Conservation (phyloP, 2,113 vertebrate genomes). For the Siniperca chuatsi region DNA sequence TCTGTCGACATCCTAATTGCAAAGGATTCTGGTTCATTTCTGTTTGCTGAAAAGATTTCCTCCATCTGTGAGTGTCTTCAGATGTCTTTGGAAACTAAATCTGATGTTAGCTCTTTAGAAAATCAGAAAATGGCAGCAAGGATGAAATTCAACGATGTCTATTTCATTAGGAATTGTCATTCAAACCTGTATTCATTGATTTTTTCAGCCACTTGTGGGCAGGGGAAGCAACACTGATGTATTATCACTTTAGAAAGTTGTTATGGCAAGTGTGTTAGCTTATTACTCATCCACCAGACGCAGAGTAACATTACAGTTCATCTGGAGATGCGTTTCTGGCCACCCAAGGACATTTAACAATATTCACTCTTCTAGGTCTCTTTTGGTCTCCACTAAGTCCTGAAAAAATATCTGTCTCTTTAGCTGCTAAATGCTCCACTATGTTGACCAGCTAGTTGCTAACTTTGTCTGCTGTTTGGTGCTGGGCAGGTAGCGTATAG, state of each 20-base stretch:
- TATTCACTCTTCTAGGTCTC: neutral
- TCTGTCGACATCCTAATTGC: conserved; percentile 40
- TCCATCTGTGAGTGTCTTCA: conserved; percentile 37
- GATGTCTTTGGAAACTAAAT: conserved; percentile 12
- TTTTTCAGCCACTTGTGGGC: neutral
- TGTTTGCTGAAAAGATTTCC: conserved; percentile 63
- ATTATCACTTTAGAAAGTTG: neutral
- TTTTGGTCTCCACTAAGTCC: neutral
- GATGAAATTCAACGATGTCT: neutral
- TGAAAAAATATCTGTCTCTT: neutral
- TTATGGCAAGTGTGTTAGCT: too few relatives aligned
- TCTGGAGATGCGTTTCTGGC: neutral
- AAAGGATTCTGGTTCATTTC: conserved; percentile 37
- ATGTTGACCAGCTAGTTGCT: neutral
- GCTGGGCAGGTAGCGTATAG: too few relatives aligned
- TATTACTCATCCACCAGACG: neutral
- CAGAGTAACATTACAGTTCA: neutral
- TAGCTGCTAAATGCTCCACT: neutral
- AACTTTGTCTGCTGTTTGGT: too few relatives aligned
- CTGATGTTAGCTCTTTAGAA: conserved; percentile 4
- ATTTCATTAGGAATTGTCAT: neutral
- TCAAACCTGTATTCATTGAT: neutral
- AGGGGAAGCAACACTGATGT: neutral
- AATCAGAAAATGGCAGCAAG: neutral
- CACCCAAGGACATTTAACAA: neutral